Conservation (phyloP, 2,888 invertebrate species). For the Ctena decussata region DNA sequence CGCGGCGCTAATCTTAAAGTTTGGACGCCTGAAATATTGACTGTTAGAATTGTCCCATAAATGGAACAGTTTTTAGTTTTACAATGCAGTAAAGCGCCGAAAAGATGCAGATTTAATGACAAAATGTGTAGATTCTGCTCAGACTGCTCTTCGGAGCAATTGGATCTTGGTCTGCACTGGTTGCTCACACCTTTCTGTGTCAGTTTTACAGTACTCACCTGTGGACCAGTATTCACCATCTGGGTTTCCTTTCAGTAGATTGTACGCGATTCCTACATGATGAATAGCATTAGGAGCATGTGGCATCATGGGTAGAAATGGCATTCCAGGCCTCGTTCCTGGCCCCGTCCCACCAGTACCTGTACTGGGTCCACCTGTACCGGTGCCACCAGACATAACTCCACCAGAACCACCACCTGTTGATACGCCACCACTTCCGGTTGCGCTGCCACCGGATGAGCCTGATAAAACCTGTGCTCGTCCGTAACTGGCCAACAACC, state of each 20-base stretch:
- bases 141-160: no score
- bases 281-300: slow-evolving; percentile 49
- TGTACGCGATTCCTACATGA: slow-evolving; percentile 70
- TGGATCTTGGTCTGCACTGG: no score
- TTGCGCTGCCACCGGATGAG: not conserved
- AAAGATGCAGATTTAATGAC: no score
- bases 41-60: no score
- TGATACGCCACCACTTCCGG: not conserved
- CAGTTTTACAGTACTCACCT: not conserved
- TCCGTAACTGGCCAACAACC: not conserved
- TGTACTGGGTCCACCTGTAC: not conserved
- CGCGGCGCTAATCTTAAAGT: no score
- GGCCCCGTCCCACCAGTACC: not conserved
- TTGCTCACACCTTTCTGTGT: no score
- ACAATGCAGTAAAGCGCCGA: no score
- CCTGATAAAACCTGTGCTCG: not conserved
- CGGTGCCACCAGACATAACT: not conserved
- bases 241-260: slow-evolving; percentile 72
- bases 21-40: no score
- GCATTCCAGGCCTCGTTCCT: not conserved
- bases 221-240: slow-evolving; percentile 66
- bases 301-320: slow-evolving; percentile 26
- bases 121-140: no score
- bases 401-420: not conserved
- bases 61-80: no score